Conservation (phyloP, 1,140 invertebrate genomes). For the Drosophila littoralis region DNA sequence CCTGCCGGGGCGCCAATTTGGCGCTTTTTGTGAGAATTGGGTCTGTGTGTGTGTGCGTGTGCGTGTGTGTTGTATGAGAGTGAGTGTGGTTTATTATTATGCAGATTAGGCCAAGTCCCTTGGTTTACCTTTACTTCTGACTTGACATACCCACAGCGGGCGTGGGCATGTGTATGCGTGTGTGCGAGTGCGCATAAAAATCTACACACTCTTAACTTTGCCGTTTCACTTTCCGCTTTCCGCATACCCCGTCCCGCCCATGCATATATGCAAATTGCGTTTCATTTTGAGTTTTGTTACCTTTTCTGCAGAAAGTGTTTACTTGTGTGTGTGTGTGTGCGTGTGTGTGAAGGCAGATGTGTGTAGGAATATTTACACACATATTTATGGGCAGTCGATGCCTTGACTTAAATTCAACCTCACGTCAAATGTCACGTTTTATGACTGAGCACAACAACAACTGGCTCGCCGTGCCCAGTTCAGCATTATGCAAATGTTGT, state of each 20-base stretch:
- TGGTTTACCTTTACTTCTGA: conserved; percentile 53
- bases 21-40: conserved; percentile 33
- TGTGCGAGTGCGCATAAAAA: conserved; percentile 66
- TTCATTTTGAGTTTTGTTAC: conserved; percentile 71
- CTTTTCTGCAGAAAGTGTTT: conserved; percentile 38
- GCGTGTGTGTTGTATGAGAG: conserved; percentile 12
- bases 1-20: conserved; percentile 54
- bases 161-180: conserved; percentile 6
- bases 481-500: conserved; percentile 65
- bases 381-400: conserved; percentile 67
- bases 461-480: conserved; percentile 19
- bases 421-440: conserved; percentile 77
- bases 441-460: conserved; percentile 71
- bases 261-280: conserved; percentile 54
- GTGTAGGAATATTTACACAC: conserved; percentile 9
- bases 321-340: not conserved
- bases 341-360: conserved; percentile 11
- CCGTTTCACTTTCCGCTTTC: too few relatives aligned
- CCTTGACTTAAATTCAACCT: conserved; percentile 59
- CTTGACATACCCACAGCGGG: conserved; percentile 11
- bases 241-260: conserved; percentile 1
- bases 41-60: conserved; percentile 13
- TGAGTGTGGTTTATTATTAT: conserved; percentile 79
- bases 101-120: conserved; percentile 75
- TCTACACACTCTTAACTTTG: conserved; percentile 29